Evolutionary conservation across 2,113 vertebrate genomes (phyloP), one percentile per base, ranked within the genome.

Genomic region (Philantomba maxwellii): DNA sequence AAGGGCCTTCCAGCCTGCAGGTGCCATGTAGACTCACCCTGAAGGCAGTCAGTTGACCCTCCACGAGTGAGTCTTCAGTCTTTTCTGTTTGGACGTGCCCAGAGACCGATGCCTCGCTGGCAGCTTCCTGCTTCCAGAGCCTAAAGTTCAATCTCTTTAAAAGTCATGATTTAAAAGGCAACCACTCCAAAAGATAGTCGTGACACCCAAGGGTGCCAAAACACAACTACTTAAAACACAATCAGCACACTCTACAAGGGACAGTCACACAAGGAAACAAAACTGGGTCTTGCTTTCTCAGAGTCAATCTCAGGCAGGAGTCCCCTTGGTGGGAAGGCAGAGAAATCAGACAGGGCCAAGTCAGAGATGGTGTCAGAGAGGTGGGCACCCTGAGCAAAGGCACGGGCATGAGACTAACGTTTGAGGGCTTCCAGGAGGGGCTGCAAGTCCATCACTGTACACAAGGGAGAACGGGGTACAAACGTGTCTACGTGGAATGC

Each of bases 101-200:
- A 55, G 62, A 87, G 49, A 91, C 6, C 39, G 15, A 86, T n/a
- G n/a, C 45, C 62, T 92, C 45, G 17, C 25, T 39, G n/a, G 78
- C 17, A 58, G 60, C 14, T 5, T 47, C 28, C 28, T 14, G 14
- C 15, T 30, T 87, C 25, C 28, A 84, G 84, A 91, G 51, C 49
- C 64, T 58, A 55, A 88, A 91, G 39, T 45, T 82, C 87, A 89
- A 17, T 87, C n/a, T 36, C 12, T 85, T 43, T 6, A 0, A 86
- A 90, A 82, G 73, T 80, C 57, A 82, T 2, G 5, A 49, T 55
- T 95, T 84, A 77, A 60, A 97, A 87, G 49, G 43, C 28, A 30
- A 57, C 47, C 43, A 80, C 17, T 33, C n/a, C 19, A 15, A 28
- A 66, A 21, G 86, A 53, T 5, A 73, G 75, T 13, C 2, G 0